Evolutionary conservation across 2,888 invertebrate genomes (phyloP), one percentile per base, ranked within the genome.

Genomic region (Patella depressa): DNA sequence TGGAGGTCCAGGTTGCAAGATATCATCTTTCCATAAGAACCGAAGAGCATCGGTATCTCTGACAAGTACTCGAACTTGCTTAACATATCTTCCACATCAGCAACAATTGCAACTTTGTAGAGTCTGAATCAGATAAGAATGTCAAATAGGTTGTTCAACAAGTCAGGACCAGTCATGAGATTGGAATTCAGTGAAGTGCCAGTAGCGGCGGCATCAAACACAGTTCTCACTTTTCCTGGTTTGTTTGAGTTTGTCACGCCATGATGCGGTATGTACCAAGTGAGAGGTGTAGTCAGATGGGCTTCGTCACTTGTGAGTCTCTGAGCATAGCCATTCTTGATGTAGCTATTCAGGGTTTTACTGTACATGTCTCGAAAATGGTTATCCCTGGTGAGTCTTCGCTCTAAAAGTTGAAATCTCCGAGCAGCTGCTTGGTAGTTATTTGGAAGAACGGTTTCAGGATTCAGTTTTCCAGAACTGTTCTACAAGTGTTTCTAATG

Each of bases 211-310:
- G 57, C 73, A 57, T 73, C 73, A 73, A 73, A 73, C 17, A 73
- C 73, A 17, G 57, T 29, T 24, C 73, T 53, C 19, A 73, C 54
- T 29, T 73, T 57, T 57, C 57, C 57, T 57, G 57, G 57, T 57
- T 57, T 57, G n/a, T 57, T 57, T 14, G 57, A 5, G 29, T 55
- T 73, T 19, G 57, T 73, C 14, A 73, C 73, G 3, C 57, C 73
- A 73, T 73, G 73, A 45, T 73, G 73, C 12, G 73, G 73, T 11
- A 73, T 19, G 73, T 73, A 73, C 73, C 73, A 73, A 14, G 57
- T 73, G n/a, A 53, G 54, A 14, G 57, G 57, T 24, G 55, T 55
- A 17, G 57, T 57, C 19, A 14, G n/a, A 29, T 14, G 12, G 17
- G 55, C 57, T 74, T 74, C 72, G 24, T 72, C 72, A n/a, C 19